phyloP scores from a whole-genome alignment of 2,113 vertebrate species.

The Nothobranchius kuhntae region DNA sequence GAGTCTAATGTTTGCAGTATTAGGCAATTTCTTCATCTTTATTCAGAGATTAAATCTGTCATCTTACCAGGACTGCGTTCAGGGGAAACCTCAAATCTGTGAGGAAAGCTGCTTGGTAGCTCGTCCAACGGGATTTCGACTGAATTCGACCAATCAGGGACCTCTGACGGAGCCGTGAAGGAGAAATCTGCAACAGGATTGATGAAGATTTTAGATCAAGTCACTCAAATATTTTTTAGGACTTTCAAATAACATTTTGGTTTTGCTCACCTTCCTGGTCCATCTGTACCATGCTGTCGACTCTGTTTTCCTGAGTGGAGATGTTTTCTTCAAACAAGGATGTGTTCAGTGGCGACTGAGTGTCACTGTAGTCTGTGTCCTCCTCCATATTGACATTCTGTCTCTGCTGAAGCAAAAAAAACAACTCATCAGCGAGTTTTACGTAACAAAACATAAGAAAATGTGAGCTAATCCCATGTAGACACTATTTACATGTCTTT shows the following conservation, averaged over 20 bases:
- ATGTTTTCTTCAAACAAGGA: constrained; percentile 42
- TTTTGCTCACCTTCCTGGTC: constrained; percentile 76
- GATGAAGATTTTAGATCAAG: neutral
- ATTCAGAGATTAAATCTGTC: neutral
- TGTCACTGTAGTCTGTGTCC: constrained; percentile 69
- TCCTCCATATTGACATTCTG: constrained; percentile 74
- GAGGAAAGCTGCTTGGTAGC: neutral
- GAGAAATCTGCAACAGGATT: constrained; percentile 24
- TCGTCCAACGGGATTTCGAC: constrained; percentile 53
- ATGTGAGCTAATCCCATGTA: neutral
- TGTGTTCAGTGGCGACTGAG: constrained; percentile 47
- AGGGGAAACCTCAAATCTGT: constrained; percentile 77
- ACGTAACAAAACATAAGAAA: neutral
- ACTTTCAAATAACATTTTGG: neutral
- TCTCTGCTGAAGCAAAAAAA: constrained; percentile 19
- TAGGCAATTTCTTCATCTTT: neutral
- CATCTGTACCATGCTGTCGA: constrained; percentile 77
- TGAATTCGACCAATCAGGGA: constrained; percentile 47
- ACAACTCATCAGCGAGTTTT: constrained; percentile 5
- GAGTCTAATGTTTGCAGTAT: neutral
- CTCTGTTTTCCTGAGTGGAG: constrained; percentile 81
- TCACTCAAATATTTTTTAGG: neutral
- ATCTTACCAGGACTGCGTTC: constrained; percentile 63
- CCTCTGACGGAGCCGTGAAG: neutral
- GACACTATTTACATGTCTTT: neutral